These are phyloP conservation scores for Arothron firmamentum DNA, from an alignment of 2,113 vertebrate species.

Conservation along the genomic window DNA sequence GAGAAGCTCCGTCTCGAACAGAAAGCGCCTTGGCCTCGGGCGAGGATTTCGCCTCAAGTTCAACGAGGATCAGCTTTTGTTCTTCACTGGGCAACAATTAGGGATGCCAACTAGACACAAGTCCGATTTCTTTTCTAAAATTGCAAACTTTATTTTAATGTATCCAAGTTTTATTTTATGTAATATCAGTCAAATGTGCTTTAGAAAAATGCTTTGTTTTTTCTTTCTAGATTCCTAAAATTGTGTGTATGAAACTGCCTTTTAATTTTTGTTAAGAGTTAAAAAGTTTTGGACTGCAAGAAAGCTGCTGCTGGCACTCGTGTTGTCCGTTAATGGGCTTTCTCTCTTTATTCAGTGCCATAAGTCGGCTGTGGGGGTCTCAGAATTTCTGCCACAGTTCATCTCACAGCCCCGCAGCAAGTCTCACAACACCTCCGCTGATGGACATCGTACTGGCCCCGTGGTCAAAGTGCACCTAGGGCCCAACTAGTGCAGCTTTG, in stretches of 20 bases:
- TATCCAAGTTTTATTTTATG: conserved; percentile 20
- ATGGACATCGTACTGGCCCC: too few species aligned
- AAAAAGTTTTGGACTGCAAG: too few species aligned
- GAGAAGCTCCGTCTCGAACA: conserved; percentile 23
- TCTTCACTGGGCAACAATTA: conserved; percentile 24
- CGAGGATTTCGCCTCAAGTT: conserved; percentile 26
- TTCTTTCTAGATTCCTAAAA: not conserved
- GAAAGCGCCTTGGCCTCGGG: conserved; percentile 2
- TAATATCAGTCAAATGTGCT: conserved; percentile 23
- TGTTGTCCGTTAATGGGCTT: too few species aligned
- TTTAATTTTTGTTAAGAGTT: not conserved
- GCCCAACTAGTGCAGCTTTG: too few species aligned
- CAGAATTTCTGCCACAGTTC: too few species aligned
- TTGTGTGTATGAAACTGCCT: not conserved
- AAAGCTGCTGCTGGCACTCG: too few species aligned
- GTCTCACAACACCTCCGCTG: too few species aligned
- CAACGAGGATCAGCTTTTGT: conserved; percentile 35
- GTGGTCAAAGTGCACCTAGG: too few species aligned
- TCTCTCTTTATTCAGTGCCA: too few species aligned
- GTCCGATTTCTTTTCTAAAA: conserved; percentile 30
- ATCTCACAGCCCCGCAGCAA: too few species aligned
- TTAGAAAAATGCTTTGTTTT: conserved; percentile 6
- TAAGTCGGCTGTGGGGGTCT: too few species aligned
- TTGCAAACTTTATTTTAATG: conserved; percentile 19
- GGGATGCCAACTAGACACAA: conserved; percentile 26